Evolutionary conservation across 2,888 invertebrate genomes (phyloP), one percentile per base, ranked within the genome.

Genomic region (Sarcophaga variegata): DNA sequence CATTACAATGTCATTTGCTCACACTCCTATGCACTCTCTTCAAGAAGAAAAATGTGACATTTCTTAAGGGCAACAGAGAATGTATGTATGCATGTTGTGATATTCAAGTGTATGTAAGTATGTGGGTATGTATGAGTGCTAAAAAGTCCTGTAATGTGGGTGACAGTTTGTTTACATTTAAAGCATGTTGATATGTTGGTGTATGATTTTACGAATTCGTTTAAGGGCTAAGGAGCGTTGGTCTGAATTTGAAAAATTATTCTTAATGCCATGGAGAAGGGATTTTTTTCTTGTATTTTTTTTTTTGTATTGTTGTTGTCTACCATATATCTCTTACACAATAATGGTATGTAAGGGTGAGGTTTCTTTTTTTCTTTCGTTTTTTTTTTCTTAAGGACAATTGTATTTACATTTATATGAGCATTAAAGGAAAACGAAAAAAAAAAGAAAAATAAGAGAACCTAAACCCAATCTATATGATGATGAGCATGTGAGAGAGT

Each of bases 1-100:
- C 47, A 69, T 69, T 67, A 69, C 20, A 69, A 69, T 69, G 67
- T 47, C 67, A 69, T 47, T 69, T 69, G 45, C 47, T 69, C 67
- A 69, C 6, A n/a, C 67, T 54, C 17, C 54, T 17, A 22, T 22
- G 5, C 2, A 12, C 17, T 17, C 1, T 54, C 4, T 54, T 17
- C 10, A 37, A 37, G 37, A 37, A 37, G 37, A 49, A 49, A 49
- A 14, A 49, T 54, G 14, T 12, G 14, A 14, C 5, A 5, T 54
- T 54, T 17, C 54, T 37, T 37, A 37, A 37, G 37, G 37, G 37
- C 8, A 37, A 37, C 8, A 37, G 8, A 8, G 37, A 37, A 37
- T 37, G 37, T 37, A 37, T 37, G 37, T 37, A 27, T 27, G 27
- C 4, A 20, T 20, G 20, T 20, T 37, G 37, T 37, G 37, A 6